These are phyloP conservation scores for Acyrthosiphon pisum DNA, from an alignment of 1,140 invertebrate species.

Conservation along the genomic window DNA sequence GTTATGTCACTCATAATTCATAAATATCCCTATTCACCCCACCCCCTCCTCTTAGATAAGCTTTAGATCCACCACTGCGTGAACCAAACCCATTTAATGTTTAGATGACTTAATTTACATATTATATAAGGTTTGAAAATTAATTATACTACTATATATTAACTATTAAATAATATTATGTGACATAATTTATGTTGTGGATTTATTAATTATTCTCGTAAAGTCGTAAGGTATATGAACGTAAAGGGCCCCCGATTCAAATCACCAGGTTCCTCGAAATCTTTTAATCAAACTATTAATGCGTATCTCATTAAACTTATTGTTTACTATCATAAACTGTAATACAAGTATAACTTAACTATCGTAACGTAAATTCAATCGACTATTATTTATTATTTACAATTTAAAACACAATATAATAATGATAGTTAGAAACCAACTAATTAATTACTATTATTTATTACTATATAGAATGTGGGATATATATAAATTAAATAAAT, in stretches of 20 bases:
- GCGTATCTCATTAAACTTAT: too few species aligned
- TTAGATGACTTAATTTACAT: background rate
- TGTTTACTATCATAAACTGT: too few species aligned
- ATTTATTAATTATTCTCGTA: background rate
- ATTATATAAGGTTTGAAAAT: background rate
- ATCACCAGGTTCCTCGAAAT: too few species aligned
- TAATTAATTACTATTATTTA: background rate
- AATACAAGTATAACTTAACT: too few species aligned
- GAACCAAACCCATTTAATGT: background rate
- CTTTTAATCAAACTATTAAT: too few species aligned
- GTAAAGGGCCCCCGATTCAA: background rate
- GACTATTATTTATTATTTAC: too few species aligned
- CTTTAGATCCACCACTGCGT: background rate
- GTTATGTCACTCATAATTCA: background rate
- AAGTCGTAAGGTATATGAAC: background rate
- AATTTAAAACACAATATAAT: background rate
- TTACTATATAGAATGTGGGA: background rate
- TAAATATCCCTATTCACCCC: background rate
- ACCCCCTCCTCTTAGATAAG: background rate
- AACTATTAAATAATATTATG: background rate
- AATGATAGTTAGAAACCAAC: background rate
- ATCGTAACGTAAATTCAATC: too few species aligned
- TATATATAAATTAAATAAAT: background rate
- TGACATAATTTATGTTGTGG: background rate
- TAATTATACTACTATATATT: background rate